A percentile compares a stretch with the other conserved stretches of the same genome.
Conservation (phyloP, 2,888 invertebrate species). For the Pristionchus exspectatus region DNA sequence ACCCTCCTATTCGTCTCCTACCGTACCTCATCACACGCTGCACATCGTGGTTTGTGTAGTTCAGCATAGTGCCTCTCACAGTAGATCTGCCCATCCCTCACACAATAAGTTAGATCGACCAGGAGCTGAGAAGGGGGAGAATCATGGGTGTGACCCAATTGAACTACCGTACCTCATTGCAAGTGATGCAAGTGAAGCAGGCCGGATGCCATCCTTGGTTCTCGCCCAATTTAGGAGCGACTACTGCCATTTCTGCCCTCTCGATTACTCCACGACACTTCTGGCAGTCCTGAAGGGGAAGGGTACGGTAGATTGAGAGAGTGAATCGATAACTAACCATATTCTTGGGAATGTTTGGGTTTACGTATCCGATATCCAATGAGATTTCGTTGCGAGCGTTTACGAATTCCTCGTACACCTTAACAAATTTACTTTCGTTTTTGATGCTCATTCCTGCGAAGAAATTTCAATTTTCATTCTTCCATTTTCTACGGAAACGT, state of each 20-base stretch:
- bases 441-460: too few species aligned
- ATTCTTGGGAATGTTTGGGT: conserved; percentile 79
- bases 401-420: conserved; percentile 92
- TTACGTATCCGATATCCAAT: conserved; percentile 89
- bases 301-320: background rate
- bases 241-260: conserved; percentile 89
- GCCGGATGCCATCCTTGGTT: conserved; percentile 80
- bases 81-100: conserved; percentile 89
- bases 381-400: conserved; percentile 95
- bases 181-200: conserved; percentile 84
- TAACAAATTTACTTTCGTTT: background rate
- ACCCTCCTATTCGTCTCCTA: conserved; percentile 84
- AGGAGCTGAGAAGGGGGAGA: conserved; percentile 84
- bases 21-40: conserved; percentile 97
- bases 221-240: conserved; percentile 86
- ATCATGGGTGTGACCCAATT: background rate
- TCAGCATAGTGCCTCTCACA: conserved; percentile 98
- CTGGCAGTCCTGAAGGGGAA: conserved; percentile 85
- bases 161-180: conserved; percentile 68
- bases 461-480: too few species aligned
- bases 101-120: conserved; percentile 96
- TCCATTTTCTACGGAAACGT: too few species aligned
- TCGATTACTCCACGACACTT: conserved; percentile 89
- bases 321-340: conserved; percentile 76
- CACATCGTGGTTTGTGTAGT: conserved; percentile 93